Evolutionary conservation across 2,888 invertebrate species (phyloP), one percentile per base, ranked within the genome.

Genomic region (Chromoteleia sp.): DNA sequence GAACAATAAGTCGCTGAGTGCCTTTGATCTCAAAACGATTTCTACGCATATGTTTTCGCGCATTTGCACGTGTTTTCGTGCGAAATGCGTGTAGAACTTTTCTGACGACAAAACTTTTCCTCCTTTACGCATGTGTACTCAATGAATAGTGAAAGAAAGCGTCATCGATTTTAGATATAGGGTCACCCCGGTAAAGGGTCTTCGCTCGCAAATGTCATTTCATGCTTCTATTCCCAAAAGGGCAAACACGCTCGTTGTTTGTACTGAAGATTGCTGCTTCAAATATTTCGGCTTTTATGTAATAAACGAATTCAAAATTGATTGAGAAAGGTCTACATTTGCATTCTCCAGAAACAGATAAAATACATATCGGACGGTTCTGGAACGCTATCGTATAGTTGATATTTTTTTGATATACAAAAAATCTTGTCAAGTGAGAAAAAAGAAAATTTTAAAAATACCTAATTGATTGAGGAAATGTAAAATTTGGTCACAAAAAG

Each of bases 81-180:
- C 39, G 8, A 25, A 58, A 19, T 14, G 25, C 36, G 59, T 50
- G 52, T 19, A 41, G 25, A 14, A 59, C 8, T 50, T 65, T 36
- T 43, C 50, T 19, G 29, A 30, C 6, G 1, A 14, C 2, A 21
- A 10, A 8, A 30, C 12, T 50, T 39, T 15, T 17, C n/a, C 7
- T 74, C 36, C 59, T 59, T 58, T 17, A 15, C 10, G 10, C 33
- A 5, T 29, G 33, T 65, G 17, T 17, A 17, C 12, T 12, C 61
- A 54, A 54, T 56, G 45, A 63, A 43, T 36, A 41, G 25, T 17
- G 36, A 36, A 70, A 71, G 41, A 58, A 70, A 67, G 67, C 58
- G 52, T 58, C 63, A 77, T 77, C 63, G 77, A 77, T 77, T 77
- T 77, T 70, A 56, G 39, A 70, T 70, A 77, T 30, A 19, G 70